phyloP scores from a whole-genome alignment of 2,113 vertebrate species.

The Anhinga anhinga region DNA sequence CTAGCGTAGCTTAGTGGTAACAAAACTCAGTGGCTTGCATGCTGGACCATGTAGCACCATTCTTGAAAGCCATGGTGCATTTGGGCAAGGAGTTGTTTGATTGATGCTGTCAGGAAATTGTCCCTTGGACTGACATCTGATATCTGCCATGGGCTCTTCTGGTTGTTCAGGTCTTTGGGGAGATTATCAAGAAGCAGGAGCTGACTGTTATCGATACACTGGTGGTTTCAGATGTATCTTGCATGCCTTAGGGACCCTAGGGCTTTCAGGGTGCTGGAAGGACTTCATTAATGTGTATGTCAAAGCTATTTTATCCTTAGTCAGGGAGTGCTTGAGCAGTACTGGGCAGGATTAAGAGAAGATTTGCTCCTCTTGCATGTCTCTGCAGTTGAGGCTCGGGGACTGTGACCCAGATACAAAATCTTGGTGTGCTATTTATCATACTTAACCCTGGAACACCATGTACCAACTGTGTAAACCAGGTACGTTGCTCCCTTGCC shows the following conservation, averaged over 20 bases:
- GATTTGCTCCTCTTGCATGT: background rate
- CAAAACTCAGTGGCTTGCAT: background rate
- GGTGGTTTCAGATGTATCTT: background rate
- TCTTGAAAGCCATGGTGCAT: background rate
- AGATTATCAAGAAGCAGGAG: background rate
- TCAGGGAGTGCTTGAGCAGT: background rate
- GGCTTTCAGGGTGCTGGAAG: background rate
- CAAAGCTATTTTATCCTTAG: background rate
- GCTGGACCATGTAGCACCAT: background rate
- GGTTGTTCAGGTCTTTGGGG: background rate
- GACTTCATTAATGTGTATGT: fast-evolving
- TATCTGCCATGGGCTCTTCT: background rate
- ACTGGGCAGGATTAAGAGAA: background rate
- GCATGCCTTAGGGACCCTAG: background rate
- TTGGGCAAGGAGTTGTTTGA: background rate
- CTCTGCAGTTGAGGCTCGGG: background rate
- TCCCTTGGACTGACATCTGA: background rate
- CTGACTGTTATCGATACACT: background rate
- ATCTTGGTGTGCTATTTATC: background rate
- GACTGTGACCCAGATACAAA: background rate
- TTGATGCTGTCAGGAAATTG: background rate
- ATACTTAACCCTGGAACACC: background rate
- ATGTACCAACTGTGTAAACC: background rate
- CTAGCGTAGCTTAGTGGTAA: background rate
- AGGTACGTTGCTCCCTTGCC: background rate